phyloP scores from a whole-genome alignment of 2,797 vertebrate genomes.

The Buceros bicornis region DNA sequence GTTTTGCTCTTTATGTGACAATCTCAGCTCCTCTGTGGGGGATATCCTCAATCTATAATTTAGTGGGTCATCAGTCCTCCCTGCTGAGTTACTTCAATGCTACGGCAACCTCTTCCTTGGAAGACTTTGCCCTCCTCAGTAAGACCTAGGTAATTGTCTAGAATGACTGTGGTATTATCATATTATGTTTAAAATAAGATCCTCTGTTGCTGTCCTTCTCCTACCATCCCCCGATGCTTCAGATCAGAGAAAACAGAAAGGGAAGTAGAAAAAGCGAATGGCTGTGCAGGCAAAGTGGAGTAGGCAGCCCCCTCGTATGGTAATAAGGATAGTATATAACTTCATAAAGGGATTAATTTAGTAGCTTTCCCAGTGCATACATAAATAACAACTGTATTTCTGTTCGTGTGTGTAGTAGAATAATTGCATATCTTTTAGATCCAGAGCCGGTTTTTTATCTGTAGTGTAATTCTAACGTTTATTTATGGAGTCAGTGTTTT shows the following conservation, averaged over 20 bases:
- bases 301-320: background rate
- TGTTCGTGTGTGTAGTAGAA: background rate
- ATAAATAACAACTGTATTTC: background rate
- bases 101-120: background rate
- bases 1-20: slow-evolving; percentile 23
- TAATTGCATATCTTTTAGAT: background rate
- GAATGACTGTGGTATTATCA: background rate
- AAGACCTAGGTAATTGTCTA: slow-evolving; percentile 1
- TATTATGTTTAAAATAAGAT: background rate
- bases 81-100: background rate
- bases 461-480: background rate
- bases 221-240: background rate
- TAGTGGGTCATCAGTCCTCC: slow-evolving; percentile 19
- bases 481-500: background rate
- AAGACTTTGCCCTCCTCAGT: background rate
- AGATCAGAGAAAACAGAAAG: background rate
- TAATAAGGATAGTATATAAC: background rate
- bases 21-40: background rate
- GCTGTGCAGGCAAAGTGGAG: background rate
- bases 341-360: background rate
- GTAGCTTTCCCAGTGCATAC: background rate
- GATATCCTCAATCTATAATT: background rate
- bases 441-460: background rate
- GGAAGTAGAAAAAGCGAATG: background rate
- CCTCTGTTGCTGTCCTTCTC: background rate